phyloP scores from a whole-genome alignment of 2,888 invertebrate genomes.

The Bellardia bayeri region DNA sequence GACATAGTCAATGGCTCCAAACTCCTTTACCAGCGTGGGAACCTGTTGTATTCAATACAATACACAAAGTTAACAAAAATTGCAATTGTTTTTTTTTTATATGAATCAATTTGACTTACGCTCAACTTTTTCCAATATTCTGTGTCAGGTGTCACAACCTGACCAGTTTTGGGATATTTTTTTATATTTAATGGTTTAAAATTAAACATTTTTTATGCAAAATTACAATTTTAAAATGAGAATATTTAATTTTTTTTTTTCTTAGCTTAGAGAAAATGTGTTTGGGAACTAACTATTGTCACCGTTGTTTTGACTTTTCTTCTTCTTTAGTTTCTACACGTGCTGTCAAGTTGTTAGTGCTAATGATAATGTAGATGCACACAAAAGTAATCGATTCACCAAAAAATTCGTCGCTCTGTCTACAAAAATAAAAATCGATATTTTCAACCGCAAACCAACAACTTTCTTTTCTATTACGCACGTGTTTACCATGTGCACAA shows the following conservation, averaged over 20 bases:
- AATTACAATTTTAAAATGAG: neutral
- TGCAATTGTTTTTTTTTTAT: neutral
- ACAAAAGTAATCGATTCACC: neutral
- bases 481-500: no score
- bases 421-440: neutral
- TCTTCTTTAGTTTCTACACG: slow-evolving; percentile 34
- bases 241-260: neutral
- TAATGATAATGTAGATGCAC: neutral
- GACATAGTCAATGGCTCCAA: slow-evolving; percentile 95
- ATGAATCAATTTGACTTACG: slow-evolving; percentile 85
- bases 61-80: neutral
- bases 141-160: slow-evolving; percentile 90
- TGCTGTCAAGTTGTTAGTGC: slow-evolving; percentile 51
- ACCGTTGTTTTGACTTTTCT: slow-evolving; percentile 67
- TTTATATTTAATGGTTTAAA: slow-evolving; percentile 81
- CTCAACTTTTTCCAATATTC: slow-evolving; percentile 95
- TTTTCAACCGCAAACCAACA: no score
- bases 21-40: slow-evolving; percentile 95
- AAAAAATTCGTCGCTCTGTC: neutral
- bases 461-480: no score
- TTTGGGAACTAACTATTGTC: neutral
- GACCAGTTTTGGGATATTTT: slow-evolving; percentile 80
- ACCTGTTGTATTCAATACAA: slow-evolving; percentile 85
- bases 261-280: neutral
- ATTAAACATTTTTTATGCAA: slow-evolving; percentile 62